Conservation (phyloP, 2,888 invertebrate genomes). For the Ectemnius cavifrons region DNA sequence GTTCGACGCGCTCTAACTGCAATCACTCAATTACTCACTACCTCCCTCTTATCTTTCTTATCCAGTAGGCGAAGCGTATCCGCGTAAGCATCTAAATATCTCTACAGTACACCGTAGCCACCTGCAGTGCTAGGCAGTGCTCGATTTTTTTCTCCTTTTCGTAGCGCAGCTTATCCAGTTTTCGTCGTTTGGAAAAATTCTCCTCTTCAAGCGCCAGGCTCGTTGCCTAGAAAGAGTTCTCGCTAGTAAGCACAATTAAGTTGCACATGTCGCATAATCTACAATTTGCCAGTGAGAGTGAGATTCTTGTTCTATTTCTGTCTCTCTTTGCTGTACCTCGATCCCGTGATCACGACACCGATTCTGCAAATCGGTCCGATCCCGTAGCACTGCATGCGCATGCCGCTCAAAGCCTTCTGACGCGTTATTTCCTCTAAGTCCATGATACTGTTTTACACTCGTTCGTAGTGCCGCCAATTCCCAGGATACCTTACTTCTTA, state of each 20-base stretch:
- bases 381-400: conserved; percentile 81
- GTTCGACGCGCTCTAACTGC: conserved; percentile 60
- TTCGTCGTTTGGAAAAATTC: conserved; percentile 82
- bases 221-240: neutral
- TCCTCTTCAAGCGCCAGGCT: conserved; percentile 73
- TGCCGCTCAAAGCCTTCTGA: conserved; percentile 81
- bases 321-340: neutral
- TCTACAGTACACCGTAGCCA: conserved; percentile 60
- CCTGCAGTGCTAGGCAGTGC: conserved; percentile 81
- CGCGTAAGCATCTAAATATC: too few relatives aligned
- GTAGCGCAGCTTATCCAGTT: conserved; percentile 82
- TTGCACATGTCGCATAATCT: too few relatives aligned
- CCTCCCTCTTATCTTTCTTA: too few relatives aligned
- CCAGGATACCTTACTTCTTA: conserved; percentile 80
- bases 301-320: too few relatives aligned
- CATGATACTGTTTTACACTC: conserved; percentile 80
- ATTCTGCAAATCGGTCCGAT: conserved; percentile 81
- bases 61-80: too few relatives aligned
- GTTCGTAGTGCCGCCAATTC: conserved; percentile 81
- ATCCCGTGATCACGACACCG: conserved; percentile 74
- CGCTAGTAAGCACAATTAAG: too few relatives aligned
- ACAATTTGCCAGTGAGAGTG: too few relatives aligned
- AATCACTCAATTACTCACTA: neutral
- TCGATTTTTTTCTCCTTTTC: conserved; percentile 82
- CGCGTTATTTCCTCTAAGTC: conserved; percentile 81